A percentile compares a stretch with the other conserved stretches of the same genome.
Evolutionary conservation across 2,113 vertebrate genomes (phyloP).

Genomic region (Aythya baeri): DNA sequence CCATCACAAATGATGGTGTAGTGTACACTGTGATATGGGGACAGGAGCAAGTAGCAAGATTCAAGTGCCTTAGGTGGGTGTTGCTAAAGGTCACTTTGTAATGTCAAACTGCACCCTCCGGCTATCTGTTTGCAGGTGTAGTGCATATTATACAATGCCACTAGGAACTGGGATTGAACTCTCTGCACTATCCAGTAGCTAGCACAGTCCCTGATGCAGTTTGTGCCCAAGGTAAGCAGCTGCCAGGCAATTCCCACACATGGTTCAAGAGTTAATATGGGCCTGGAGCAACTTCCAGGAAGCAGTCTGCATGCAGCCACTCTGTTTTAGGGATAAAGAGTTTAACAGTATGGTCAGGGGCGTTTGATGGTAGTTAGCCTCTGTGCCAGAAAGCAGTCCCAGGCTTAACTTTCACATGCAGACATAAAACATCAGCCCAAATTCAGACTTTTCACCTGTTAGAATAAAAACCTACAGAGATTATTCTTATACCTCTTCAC

Average conservation of each 20-base stretch:
- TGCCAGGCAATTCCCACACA: neutral
- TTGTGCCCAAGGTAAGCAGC: neutral
- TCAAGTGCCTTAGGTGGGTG: neutral
- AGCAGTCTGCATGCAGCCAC: neutral
- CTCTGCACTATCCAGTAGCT: neutral
- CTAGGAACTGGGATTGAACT: neutral
- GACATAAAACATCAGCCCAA: neutral
- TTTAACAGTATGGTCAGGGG: neutral
- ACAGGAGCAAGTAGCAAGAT: neutral
- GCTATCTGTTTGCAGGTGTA: neutral
- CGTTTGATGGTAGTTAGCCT: neutral
- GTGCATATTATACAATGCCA: neutral
- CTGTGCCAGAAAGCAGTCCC: neutral
- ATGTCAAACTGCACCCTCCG: neutral
- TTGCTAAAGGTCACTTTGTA: neutral
- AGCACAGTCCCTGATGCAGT: neutral
- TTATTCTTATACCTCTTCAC: neutral
- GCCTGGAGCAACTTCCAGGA: neutral
- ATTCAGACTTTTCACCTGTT: neutral
- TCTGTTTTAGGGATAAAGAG: neutral
- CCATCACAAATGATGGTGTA: neutral
- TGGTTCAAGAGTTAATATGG: neutral
- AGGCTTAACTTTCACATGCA: neutral
- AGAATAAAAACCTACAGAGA: neutral
- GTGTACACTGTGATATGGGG: neutral